phyloP scores from a whole-genome alignment of 2,797 vertebrate species.

The Xenentodon cancila region DNA sequence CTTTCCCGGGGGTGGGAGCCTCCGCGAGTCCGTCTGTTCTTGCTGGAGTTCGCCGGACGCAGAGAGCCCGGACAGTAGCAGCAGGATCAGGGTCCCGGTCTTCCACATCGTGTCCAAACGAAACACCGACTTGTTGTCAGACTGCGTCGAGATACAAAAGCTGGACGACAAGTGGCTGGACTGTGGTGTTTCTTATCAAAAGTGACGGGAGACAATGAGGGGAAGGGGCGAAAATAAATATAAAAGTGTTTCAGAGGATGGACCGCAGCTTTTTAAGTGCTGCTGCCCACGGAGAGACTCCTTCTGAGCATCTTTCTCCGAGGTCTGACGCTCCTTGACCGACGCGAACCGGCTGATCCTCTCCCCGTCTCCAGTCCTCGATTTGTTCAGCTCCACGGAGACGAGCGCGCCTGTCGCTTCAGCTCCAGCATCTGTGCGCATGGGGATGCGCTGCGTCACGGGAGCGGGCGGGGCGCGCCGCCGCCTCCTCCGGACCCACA shows the following conservation, averaged over 20 bases:
- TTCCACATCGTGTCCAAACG: constrained; percentile 72
- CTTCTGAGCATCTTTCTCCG: constrained; percentile 55
- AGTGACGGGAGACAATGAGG: background rate
- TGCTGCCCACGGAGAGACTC: constrained; percentile 50
- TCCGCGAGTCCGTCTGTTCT: constrained; percentile 57
- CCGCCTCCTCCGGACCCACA: constrained; percentile 24
- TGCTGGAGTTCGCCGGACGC: constrained; percentile 77
- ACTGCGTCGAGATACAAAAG: constrained; percentile 2
- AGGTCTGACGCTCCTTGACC: constrained; percentile 40
- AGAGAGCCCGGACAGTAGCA: constrained; percentile 68
- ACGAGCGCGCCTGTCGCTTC: constrained; percentile 56
- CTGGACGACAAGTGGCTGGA: constrained; percentile 4
- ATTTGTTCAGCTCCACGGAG: constrained; percentile 41
- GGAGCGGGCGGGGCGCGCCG: constrained; percentile 52
- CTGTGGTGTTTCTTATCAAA: constrained; percentile 7
- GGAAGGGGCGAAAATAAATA: constrained; percentile 3
- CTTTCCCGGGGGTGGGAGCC: constrained; percentile 72
- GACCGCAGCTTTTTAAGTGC: constrained; percentile 64
- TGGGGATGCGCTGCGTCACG: constrained; percentile 61
- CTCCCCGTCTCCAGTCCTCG: constrained; percentile 44
- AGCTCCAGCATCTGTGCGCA: constrained; percentile 57
- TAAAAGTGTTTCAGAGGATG: constrained; percentile 50
- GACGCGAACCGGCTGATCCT: constrained; percentile 38
- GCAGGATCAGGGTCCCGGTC: constrained; percentile 46
- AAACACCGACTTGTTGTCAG: background rate